Percentiles rank a stretch among this genome's conserved stretches.
Evolutionary conservation across 2,797 vertebrate genomes (phyloP).

Genomic region (Gambusia yucatana): DNA sequence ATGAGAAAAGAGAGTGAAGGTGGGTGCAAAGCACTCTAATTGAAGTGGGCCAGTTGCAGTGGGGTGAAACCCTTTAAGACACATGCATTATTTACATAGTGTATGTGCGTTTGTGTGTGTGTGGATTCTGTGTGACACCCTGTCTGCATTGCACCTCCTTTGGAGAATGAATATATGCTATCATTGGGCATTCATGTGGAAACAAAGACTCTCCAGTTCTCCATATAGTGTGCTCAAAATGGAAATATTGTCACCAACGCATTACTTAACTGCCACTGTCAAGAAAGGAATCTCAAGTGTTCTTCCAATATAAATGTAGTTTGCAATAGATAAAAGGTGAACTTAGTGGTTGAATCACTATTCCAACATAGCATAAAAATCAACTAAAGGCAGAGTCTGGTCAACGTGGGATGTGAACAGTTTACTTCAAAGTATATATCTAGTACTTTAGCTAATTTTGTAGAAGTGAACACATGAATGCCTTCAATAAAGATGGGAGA

Average conservation of each 20-base stretch:
- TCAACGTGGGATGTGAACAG: background rate
- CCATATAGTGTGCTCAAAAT: conserved; percentile 47
- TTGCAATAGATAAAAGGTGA: background rate
- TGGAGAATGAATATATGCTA: conserved; percentile 66
- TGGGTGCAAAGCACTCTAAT: conserved; percentile 73
- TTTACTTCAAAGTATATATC: background rate
- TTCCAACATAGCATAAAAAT: background rate
- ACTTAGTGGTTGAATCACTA: background rate
- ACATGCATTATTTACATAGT: conserved; percentile 83
- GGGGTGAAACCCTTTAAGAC: conserved; percentile 81
- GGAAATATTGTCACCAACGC: conserved; percentile 48
- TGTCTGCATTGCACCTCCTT: conserved; percentile 72
- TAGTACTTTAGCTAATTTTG: background rate
- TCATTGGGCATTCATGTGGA: conserved; percentile 67
- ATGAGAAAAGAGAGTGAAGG: conserved; percentile 38
- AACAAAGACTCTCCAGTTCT: conserved; percentile 59
- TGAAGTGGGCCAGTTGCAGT: conserved; percentile 80
- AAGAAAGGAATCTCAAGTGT: conserved; percentile 5
- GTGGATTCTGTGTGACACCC: conserved; percentile 50
- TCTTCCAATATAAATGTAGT: background rate
- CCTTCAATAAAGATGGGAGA: background rate
- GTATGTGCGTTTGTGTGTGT: conserved; percentile 20
- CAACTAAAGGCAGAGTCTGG: background rate
- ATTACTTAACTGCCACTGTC: conserved; percentile 16
- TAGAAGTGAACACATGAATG: background rate